Evolutionary conservation across 2,888 invertebrate species (phyloP).

Genomic region (Galeopsomyia nigrocyanea): DNA sequence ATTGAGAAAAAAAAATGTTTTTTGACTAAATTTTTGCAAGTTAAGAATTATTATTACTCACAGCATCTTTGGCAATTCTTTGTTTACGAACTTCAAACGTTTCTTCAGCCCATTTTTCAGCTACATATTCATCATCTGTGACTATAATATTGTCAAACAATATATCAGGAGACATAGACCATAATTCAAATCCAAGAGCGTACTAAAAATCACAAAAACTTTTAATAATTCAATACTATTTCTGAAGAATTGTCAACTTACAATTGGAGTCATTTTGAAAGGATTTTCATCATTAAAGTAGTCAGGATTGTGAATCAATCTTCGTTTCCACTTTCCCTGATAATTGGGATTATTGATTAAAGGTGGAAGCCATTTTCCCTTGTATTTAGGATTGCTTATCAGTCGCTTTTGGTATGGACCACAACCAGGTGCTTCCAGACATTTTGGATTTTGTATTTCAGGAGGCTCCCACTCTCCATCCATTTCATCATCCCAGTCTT

Average conservation of each 20-base stretch:
- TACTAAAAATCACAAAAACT: slow-evolving; percentile 72
- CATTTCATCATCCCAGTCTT: slow-evolving; percentile 98
- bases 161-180: slow-evolving; percentile 97
- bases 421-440: slow-evolving; percentile 85
- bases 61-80: slow-evolving; percentile 84
- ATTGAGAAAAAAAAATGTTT: slow-evolving; percentile 22
- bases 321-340: slow-evolving; percentile 94
- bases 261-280: slow-evolving; percentile 91
- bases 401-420: slow-evolving; percentile 90
- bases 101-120: slow-evolving; percentile 84
- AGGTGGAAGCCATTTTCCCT: slow-evolving; percentile 93
- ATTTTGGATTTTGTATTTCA: slow-evolving; percentile 89
- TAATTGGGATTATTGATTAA: slow-evolving; percentile 94
- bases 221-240: neutral
- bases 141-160: slow-evolving; percentile 96
- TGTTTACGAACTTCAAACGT: slow-evolving; percentile 89
- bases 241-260: slow-evolving; percentile 71
- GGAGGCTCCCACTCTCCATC: slow-evolving; percentile 99
- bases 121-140: slow-evolving; percentile 84
- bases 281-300: slow-evolving; percentile 93
- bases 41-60: slow-evolving; percentile 70
- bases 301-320: slow-evolving; percentile 90
- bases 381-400: slow-evolving; percentile 90
- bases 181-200: slow-evolving; percentile 96
- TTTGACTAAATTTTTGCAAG: slow-evolving; percentile 7